Conservation (phyloP, 2,888 invertebrate genomes). For the Macrophya alboannulata region DNA sequence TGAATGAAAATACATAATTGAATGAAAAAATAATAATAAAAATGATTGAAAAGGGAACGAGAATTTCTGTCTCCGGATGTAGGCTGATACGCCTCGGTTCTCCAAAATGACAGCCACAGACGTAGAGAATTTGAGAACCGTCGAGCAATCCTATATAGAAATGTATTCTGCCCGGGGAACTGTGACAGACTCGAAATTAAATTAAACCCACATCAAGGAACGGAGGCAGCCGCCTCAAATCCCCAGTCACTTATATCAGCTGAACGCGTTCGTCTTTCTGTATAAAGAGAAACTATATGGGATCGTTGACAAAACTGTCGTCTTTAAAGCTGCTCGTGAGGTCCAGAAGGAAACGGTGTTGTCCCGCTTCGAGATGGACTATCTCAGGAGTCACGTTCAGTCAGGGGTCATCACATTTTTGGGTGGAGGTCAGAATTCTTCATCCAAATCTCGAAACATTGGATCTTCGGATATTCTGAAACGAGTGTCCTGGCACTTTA, state of each 20-base stretch:
- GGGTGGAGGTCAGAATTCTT: no score
- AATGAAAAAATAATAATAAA: slow-evolving; percentile 2
- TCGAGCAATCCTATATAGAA: slow-evolving; percentile 15
- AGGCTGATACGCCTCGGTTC: neutral
- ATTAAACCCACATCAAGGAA: slow-evolving; percentile 45
- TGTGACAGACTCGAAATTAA: slow-evolving; percentile 47
- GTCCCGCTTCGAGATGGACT: neutral
- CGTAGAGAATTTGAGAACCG: slow-evolving; percentile 30
- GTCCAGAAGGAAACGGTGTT: neutral
- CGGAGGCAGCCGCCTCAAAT: slow-evolving; percentile 26
- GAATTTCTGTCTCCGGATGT: neutral
- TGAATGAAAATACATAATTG: neutral
- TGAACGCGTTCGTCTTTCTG: slow-evolving; percentile 20
- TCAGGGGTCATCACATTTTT: neutral
- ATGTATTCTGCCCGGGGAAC: slow-evolving; percentile 39
- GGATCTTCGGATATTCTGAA: no score
- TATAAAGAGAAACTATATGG: slow-evolving; percentile 28
- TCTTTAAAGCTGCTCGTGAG: neutral
- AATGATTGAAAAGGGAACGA: neutral
- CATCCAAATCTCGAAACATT: no score
- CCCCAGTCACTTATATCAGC: slow-evolving; percentile 46
- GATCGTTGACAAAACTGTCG: slow-evolving; percentile 14
- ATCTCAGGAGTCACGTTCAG: neutral
- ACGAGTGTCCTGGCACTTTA: no score
- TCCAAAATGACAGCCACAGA: slow-evolving; percentile 23